phyloP scores from a whole-genome alignment of 2,113 vertebrate genomes.

The Rattus rattus region DNA sequence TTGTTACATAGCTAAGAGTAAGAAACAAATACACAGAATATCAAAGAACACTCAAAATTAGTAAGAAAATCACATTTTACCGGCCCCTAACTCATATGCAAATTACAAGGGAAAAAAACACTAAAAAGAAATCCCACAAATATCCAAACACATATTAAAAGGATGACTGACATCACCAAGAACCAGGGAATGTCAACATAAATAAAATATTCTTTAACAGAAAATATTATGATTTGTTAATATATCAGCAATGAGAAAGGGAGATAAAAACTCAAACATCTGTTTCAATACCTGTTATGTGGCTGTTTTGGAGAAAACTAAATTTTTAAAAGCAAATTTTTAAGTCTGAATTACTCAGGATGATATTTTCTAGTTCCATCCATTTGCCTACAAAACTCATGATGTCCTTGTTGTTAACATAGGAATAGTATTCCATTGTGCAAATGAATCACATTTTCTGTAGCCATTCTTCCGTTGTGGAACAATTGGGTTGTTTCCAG shows the following conservation, averaged over 20 bases:
- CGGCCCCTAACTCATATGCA: not conserved
- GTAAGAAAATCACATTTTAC: constrained; percentile 21
- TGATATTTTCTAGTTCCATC: too few relatives aligned
- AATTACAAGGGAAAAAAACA: not conserved
- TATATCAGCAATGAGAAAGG: not conserved
- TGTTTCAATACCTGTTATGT: not conserved
- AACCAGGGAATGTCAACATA: not conserved
- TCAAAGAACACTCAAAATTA: constrained; percentile 12
- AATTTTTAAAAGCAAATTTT: not conserved
- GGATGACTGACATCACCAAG: not conserved
- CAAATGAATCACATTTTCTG: too few relatives aligned
- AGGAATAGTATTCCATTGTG: too few relatives aligned
- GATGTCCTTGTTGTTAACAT: too few relatives aligned
- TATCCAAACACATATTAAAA: not conserved
- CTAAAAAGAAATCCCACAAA: not conserved
- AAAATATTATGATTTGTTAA: not conserved
- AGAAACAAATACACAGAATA: not conserved
- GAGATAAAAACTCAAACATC: not conserved
- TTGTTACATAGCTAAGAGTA: not conserved
- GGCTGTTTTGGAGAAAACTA: not conserved
- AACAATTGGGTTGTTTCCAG: too few relatives aligned
- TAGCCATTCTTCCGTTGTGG: too few relatives aligned
- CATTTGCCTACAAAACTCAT: too few relatives aligned
- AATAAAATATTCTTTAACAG: not conserved
- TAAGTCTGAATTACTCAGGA: too few relatives aligned